These are phyloP conservation scores for Euglossa dilemma DNA, from an alignment of 1,140 invertebrate species.

Conservation along the genomic window DNA sequence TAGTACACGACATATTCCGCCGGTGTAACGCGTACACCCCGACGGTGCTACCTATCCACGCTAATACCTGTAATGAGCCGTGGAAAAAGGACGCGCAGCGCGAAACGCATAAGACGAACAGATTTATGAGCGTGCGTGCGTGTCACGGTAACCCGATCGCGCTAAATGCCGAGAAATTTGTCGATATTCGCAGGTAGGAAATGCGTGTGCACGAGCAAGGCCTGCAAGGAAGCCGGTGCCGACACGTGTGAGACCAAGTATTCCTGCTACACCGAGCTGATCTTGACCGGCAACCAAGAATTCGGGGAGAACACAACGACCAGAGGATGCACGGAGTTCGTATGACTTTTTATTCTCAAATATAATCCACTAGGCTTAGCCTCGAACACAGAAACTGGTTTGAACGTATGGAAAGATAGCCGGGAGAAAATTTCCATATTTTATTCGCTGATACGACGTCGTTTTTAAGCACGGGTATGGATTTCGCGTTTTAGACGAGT, in stretches of 20 bases:
- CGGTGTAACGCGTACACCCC: background rate
- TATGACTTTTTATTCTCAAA: constrained; percentile 29
- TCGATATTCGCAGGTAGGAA: constrained; percentile 63
- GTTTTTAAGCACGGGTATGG: background rate
- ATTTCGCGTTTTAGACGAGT: background rate
- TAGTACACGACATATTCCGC: background rate
- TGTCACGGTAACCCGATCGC: background rate
- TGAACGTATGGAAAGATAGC: background rate
- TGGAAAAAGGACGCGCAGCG: background rate
- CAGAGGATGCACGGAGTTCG: constrained; percentile 73
- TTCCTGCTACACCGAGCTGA: constrained; percentile 73
- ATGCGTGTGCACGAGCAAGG: constrained; percentile 73
- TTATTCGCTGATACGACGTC: background rate
- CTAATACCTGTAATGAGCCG: background rate
- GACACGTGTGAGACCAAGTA: constrained; percentile 70
- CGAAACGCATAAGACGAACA: background rate
- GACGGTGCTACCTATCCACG: background rate
- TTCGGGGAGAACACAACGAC: constrained; percentile 60
- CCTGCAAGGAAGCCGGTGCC: constrained; percentile 67
- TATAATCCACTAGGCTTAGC: background rate
- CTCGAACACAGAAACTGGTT: background rate
- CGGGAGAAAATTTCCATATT: background rate
- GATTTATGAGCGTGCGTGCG: background rate
- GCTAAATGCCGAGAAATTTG: background rate
- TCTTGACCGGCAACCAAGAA: constrained; percentile 43